Conservation (phyloP, 2,113 vertebrate species). For the Pipa parva region DNA sequence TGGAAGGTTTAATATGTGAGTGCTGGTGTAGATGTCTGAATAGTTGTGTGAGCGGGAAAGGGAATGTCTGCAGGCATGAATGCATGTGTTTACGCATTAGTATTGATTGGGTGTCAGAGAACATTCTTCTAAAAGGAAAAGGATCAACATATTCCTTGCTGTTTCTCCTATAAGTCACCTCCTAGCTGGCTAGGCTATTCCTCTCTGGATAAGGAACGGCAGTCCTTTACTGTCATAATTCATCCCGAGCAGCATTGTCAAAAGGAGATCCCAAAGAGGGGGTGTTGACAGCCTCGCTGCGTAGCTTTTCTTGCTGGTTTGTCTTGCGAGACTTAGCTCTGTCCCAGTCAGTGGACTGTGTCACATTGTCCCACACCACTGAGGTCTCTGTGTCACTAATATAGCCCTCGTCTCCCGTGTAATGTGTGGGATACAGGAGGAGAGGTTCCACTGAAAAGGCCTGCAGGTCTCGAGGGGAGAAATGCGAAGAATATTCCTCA, state of each 20-base stretch:
- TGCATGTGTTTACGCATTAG: too few relatives aligned
- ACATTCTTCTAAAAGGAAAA: neutral
- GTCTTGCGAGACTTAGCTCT: conserved; percentile 80
- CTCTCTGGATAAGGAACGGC: neutral
- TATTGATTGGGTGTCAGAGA: neutral
- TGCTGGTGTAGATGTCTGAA: too few relatives aligned
- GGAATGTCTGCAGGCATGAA: too few relatives aligned
- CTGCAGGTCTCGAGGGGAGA: conserved; percentile 72
- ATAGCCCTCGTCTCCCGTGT: conserved; percentile 82
- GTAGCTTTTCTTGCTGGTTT: conserved; percentile 75
- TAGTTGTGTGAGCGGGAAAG: neutral
- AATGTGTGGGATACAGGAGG: conserved; percentile 83
- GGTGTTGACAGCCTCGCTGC: conserved; percentile 77
- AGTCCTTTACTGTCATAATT: conserved; percentile 65
- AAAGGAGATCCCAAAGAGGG: conserved; percentile 80
- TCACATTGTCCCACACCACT: conserved; percentile 84
- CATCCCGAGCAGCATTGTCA: conserved; percentile 78
- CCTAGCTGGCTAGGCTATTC: neutral
- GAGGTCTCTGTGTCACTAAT: conserved; percentile 91
- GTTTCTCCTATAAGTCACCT: neutral
- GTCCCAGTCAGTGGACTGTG: conserved; percentile 81
- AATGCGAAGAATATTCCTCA: conserved; percentile 78
- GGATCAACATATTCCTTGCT: neutral
- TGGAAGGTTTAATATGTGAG: too few relatives aligned
- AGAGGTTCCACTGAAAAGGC: conserved; percentile 88